These are phyloP conservation scores for Eristalis tenax DNA, from an alignment of 2,888 invertebrate genomes.

Conservation along the genomic window DNA sequence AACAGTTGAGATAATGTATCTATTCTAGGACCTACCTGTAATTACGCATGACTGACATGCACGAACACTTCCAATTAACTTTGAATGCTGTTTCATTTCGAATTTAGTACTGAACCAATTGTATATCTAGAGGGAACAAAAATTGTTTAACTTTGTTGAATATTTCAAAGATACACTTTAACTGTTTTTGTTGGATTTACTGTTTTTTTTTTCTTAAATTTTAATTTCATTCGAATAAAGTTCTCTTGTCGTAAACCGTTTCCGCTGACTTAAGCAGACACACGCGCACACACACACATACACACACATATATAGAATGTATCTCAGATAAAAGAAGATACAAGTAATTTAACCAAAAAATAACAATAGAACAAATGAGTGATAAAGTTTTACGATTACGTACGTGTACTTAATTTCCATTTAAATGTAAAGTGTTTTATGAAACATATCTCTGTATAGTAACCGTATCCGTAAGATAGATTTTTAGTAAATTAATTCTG, in stretches of 20 bases:
- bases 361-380: conserved; percentile 71
- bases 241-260: conserved; percentile 65
- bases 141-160: neutral
- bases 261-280: conserved; percentile 35
- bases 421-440: conserved; percentile 44
- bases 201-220: neutral
- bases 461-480: conserved; percentile 50
- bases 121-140: conserved; percentile 30
- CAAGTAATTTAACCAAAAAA: conserved; percentile 69
- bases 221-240: conserved; percentile 29
- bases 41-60: neutral
- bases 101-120: conserved; percentile 47
- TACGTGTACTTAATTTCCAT: conserved; percentile 65
- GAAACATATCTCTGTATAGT: conserved; percentile 63
- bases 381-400: conserved; percentile 64
- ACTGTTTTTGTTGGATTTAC: neutral
- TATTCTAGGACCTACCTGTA: conserved; percentile 41
- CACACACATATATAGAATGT: neutral
- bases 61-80: neutral
- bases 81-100: conserved; percentile 62
- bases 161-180: neutral
- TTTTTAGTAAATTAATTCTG: conserved; percentile 29
- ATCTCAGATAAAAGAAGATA: conserved; percentile 5
- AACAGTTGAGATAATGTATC: conserved; percentile 12
- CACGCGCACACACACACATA: neutral